phyloP scores from a whole-genome alignment of 2,888 invertebrate genomes.

The Mesoligia furuncula region DNA sequence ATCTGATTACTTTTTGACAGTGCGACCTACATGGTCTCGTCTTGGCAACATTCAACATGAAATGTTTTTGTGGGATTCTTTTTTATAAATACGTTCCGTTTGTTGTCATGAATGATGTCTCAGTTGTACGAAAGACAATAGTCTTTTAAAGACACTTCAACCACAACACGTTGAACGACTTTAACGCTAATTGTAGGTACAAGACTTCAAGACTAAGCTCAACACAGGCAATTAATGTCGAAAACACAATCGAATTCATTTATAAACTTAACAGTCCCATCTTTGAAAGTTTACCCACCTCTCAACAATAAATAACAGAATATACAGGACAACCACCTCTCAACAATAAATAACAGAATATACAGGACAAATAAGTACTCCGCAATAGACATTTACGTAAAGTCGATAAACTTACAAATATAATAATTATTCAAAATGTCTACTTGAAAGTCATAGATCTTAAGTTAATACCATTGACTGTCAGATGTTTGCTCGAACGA shows the following conservation, averaged over 20 bases:
- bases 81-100: background rate
- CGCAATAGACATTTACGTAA: constrained; percentile 1
- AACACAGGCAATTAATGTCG: constrained; percentile 1
- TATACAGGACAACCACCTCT: background rate
- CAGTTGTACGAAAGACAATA: constrained; percentile 5
- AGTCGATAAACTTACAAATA: constrained; percentile 11
- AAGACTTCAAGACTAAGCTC: background rate
- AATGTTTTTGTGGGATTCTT: too few relatives aligned
- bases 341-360: constrained; percentile 18
- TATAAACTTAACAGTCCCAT: background rate
- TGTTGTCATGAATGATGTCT: background rate
- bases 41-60: too few relatives aligned
- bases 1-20: too few relatives aligned
- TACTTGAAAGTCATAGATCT: constrained; percentile 29
- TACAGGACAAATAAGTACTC: background rate
- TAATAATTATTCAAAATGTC: constrained; percentile 33
- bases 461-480: constrained; percentile 38
- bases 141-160: constrained; percentile 1
- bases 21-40: too few relatives aligned
- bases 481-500: constrained; percentile 56
- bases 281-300: background rate
- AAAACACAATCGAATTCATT: constrained; percentile 3
- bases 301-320: constrained; percentile 18
- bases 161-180: background rate
- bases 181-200: constrained; percentile 3